Evolutionary conservation across 1,140 invertebrate species (phyloP), one percentile per base, ranked within the genome.

Genomic region (Halesus radiatus): DNA sequence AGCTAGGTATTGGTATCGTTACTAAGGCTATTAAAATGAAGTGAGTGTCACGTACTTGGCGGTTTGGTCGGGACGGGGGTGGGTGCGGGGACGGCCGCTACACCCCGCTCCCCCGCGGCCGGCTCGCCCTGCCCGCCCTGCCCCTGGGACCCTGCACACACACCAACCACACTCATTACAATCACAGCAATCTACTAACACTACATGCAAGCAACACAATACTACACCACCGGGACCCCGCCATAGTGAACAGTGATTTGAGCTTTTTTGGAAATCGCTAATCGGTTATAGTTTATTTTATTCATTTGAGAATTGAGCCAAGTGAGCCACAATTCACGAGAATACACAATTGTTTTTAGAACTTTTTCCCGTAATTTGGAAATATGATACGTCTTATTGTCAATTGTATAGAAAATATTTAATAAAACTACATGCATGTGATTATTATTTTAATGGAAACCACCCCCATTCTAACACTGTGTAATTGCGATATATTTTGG

Each of bases 11-110:
- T 60, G 15, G 58, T 26, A 23, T 56, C 26, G 22, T 80, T 70
- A 73, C 23, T 52, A 80, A 76, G 79, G 77, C 80, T 84, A 73
- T 83, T 5, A 58, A 20, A 32, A 20, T n/a, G 29, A 80, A 76
- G 78, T 79, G 82, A 88, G 77, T 80, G 75, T 70, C 82, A 90
- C 91, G 85, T 92, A 92, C 91, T 92, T 92, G 91, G 90, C 88
- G 89, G 89, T 87, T 91, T 92, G 90, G 89, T 91, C 85, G 91
- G 87, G 88, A 89, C 86, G 89, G 88, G 88, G 86, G 87, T 87
- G 90, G 90, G 87, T 89, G 79, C 76, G 72, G 76, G 16, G 76
- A 79, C 68, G 58, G 76, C 60, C 76, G 70, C 79, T 80, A 80
- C 78, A 58, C 78, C 70, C 78, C 79, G 50, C 79, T 58, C 74